Conservation (phyloP, 35 echinoderm and acorn worm species). For the Heliocidaris erythrogramma region DNA sequence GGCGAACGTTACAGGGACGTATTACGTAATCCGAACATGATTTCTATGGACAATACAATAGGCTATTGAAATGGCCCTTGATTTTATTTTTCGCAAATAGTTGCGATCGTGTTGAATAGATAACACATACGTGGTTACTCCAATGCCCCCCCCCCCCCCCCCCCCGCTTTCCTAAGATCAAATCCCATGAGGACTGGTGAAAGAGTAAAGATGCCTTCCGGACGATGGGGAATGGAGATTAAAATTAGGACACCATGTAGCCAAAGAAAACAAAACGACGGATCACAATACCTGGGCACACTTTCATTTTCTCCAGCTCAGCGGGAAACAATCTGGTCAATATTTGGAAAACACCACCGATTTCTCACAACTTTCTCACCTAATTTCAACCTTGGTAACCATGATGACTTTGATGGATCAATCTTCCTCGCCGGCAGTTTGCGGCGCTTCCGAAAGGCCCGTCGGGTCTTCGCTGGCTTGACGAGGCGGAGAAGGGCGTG, state of each 20-base stretch:
- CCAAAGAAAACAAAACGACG: background rate
- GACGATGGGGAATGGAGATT: background rate
- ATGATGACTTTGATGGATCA: conserved; percentile 17
- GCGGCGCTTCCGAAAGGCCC: conserved; percentile 24
- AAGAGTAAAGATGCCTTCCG: background rate
- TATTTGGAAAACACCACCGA: conserved; percentile 23
- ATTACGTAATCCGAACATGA: too few species aligned
- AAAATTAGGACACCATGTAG: background rate
- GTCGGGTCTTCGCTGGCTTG: background rate
- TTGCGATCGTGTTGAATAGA: too few species aligned
- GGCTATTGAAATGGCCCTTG: too few species aligned
- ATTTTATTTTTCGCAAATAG: too few species aligned
- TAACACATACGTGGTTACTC: too few species aligned
- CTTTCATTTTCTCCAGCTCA: conserved; percentile 24
- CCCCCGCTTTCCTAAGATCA: background rate
- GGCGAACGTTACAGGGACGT: too few species aligned
- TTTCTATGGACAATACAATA: too few species aligned
- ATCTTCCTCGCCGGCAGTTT: background rate
- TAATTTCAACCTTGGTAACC: conserved; percentile 1
- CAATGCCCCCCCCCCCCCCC: background rate
- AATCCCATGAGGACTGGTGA: background rate
- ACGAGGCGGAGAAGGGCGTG: background rate
- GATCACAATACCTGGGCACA: conserved; percentile 1
- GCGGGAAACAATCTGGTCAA: conserved; percentile 2
- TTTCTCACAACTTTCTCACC: conserved; percentile 27